Conservation (phyloP, 2,113 vertebrate genomes). For the Lampris megalopsis region DNA sequence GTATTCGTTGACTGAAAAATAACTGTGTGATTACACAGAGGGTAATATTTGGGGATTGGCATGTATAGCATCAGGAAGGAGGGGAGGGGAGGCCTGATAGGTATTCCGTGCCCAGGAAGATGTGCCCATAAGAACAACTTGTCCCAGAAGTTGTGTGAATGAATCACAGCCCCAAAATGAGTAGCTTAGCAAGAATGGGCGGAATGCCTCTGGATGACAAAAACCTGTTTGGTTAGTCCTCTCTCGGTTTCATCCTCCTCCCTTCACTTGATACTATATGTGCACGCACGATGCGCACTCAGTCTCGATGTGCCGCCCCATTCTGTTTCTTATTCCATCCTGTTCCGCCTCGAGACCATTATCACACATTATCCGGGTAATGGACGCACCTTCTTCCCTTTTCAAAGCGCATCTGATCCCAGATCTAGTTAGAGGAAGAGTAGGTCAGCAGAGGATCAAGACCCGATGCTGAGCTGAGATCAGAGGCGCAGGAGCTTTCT, state of each 20-base stretch:
- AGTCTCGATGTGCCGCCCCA: neutral
- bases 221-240: constrained; percentile 53
- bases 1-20: too few species aligned
- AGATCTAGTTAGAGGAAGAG: constrained; percentile 40
- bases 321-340: constrained; percentile 13
- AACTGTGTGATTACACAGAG: too few species aligned
- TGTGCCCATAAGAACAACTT: constrained; percentile 21
- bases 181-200: constrained; percentile 59
- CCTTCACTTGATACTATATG: neutral
- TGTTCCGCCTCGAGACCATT: neutral
- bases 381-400: constrained; percentile 4
- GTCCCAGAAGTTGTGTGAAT: constrained; percentile 29
- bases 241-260: constrained; percentile 3
- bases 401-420: constrained; percentile 38
- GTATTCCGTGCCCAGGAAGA: constrained; percentile 15
- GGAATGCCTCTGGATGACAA: constrained; percentile 33
- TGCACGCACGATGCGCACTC: neutral
- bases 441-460: constrained; percentile 63
- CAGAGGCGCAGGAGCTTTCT: constrained; percentile 41
- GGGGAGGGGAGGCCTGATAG: neutral
- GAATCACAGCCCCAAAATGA: constrained; percentile 38
- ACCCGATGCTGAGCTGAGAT: constrained; percentile 39
- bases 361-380: neutral
- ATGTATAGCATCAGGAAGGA: neutral
- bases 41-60: neutral